These are phyloP conservation scores for Heliconius nattereri DNA, from an alignment of 1,140 invertebrate species.

Conservation along the genomic window DNA sequence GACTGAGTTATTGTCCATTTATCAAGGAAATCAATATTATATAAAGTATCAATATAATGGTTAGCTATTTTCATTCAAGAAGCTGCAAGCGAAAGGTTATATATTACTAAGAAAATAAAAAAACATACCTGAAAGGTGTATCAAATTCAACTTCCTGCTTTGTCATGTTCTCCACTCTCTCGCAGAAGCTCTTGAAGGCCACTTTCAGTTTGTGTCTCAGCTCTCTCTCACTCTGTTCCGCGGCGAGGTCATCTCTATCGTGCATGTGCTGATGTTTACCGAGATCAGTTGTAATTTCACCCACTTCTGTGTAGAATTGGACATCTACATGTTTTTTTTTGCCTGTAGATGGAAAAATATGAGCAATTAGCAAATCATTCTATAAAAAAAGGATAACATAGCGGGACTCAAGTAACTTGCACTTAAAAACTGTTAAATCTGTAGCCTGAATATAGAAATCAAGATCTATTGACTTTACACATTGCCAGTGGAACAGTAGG, in stretches of 20 bases:
- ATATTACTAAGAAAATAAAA: background rate
- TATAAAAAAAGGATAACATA: background rate
- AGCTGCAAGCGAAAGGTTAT: background rate
- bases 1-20: background rate
- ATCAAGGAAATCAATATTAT: background rate
- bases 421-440: no score
- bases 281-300: slow-evolving; percentile 99
- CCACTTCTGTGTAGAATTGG: slow-evolving; percentile 99
- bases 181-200: slow-evolving; percentile 99
- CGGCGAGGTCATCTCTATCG: slow-evolving; percentile 98
- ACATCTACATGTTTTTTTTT: slow-evolving; percentile 99
- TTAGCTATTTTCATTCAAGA: no score
- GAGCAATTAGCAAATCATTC: background rate
- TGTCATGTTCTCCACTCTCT: slow-evolving; percentile 97
- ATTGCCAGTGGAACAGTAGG: no score
- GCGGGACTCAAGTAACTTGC: no score
- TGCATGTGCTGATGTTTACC: slow-evolving; percentile 99
- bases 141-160: slow-evolving; percentile 99
- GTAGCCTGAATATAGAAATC: no score
- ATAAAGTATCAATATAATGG: no score
- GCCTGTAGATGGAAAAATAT: slow-evolving; percentile 48
- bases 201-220: slow-evolving; percentile 97
- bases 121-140: slow-evolving; percentile 91
- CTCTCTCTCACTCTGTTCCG: slow-evolving; percentile 98
- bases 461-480: no score